Evolutionary conservation across 2,888 invertebrate species (phyloP).

Genomic region (Stenotaenia linearis): DNA sequence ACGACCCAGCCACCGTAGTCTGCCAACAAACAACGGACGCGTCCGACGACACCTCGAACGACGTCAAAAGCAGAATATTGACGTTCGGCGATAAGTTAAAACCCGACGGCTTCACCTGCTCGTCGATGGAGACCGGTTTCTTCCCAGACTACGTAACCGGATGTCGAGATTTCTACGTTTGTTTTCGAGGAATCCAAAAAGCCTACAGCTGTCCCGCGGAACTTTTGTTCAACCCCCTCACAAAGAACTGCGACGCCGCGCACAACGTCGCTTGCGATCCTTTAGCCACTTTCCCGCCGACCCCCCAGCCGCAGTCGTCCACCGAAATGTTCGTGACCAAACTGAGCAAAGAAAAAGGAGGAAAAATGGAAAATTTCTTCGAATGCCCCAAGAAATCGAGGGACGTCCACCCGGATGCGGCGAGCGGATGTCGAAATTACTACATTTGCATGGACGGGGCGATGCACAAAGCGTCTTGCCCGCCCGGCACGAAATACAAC

Average conservation of each 20-base stretch:
- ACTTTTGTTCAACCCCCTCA: constrained; percentile 38
- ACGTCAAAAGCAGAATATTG: constrained; percentile 12
- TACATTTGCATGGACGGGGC: constrained; percentile 36
- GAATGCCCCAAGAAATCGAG: constrained; percentile 34
- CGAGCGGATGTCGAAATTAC: constrained; percentile 35
- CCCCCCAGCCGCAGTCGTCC: background rate
- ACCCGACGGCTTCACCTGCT: constrained; percentile 31
- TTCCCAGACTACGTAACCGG: constrained; percentile 38
- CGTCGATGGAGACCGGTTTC: constrained; percentile 37
- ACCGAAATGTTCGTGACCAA: background rate
- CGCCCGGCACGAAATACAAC: constrained; percentile 36
- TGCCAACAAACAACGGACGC: constrained; percentile 31
- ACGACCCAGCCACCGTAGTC: constrained; percentile 32
- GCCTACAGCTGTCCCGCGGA: constrained; percentile 38
- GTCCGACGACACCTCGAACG: background rate
- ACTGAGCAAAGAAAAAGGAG: background rate
- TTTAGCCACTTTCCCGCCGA: constrained; percentile 8
- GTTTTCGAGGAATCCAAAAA: constrained; percentile 36
- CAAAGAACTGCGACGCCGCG: constrained; percentile 38
- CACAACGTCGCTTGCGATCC: constrained; percentile 38
- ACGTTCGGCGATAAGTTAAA: background rate
- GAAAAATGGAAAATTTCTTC: background rate
- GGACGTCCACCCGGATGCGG: constrained; percentile 35
- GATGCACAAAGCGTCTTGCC: constrained; percentile 30
- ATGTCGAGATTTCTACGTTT: constrained; percentile 38